Conservation (phyloP, 2,113 vertebrate genomes). For the Cyanoramphus novaezelandiae region DNA sequence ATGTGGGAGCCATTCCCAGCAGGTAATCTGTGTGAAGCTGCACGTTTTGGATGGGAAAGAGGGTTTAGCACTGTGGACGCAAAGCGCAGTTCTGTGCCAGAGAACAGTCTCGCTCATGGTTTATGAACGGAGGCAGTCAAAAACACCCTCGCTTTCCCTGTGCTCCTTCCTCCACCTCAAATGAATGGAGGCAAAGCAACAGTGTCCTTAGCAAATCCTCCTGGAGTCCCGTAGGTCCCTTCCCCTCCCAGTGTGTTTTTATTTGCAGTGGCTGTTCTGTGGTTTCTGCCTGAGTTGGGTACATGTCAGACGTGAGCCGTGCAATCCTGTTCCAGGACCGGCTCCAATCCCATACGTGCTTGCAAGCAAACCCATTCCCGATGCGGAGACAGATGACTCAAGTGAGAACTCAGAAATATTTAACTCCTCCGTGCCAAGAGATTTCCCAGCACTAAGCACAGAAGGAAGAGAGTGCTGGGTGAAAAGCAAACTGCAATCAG, state of each 20-base stretch:
- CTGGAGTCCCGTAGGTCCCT: fast-evolving
- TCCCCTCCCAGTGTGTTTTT: neutral
- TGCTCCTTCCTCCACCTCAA: neutral
- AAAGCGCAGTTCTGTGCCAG: neutral
- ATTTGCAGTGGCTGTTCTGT: neutral
- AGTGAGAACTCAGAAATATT: slow-evolving; percentile 26
- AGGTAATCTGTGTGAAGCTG: neutral
- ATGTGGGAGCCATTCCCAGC: neutral
- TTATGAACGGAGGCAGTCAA: neutral
- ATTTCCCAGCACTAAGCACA: neutral
- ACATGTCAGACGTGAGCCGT: slow-evolving; percentile 15
- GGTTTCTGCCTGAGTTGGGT: neutral
- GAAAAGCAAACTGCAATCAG: neutral
- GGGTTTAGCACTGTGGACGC: neutral
- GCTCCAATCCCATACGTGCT: slow-evolving; percentile 59
- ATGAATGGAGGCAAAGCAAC: fast-evolving
- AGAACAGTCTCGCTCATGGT: neutral
- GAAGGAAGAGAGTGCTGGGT: neutral
- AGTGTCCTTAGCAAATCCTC: neutral
- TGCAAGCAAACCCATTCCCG: slow-evolving; percentile 22
- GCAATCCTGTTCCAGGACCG: slow-evolving; percentile 7
- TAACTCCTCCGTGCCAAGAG: slow-evolving; percentile 46
- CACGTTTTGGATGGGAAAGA: neutral
- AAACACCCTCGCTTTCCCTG: fast-evolving
- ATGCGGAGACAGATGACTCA: slow-evolving; percentile 55